Evolutionary conservation across 2,888 invertebrate genomes (phyloP).

Genomic region (Bibio marci): DNA sequence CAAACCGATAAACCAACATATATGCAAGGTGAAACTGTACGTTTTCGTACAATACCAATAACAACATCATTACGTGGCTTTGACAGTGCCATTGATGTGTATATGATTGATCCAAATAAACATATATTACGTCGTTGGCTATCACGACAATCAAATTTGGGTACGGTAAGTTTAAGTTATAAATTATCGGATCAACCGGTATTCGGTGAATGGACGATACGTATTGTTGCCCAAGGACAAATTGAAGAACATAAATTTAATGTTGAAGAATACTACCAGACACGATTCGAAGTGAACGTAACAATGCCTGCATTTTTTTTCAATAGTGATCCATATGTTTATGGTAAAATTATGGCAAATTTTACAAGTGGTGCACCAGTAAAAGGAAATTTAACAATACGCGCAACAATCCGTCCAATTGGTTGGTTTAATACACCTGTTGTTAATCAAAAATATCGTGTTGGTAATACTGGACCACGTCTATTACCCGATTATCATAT

Average conservation of each 20-base stretch:
- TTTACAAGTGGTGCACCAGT: slow-evolving; percentile 90
- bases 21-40: slow-evolving; percentile 79
- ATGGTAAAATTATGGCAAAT: slow-evolving; percentile 83
- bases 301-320: slow-evolving; percentile 92
- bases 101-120: slow-evolving; percentile 74
- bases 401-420: slow-evolving; percentile 58
- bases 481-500: slow-evolving; percentile 9
- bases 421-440: slow-evolving; percentile 38
- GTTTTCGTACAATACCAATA: slow-evolving; percentile 83
- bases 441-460: slow-evolving; percentile 34
- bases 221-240: slow-evolving; percentile 77
- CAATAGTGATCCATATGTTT: slow-evolving; percentile 65
- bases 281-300: slow-evolving; percentile 84
- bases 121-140: slow-evolving; percentile 86
- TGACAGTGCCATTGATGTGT: slow-evolving; percentile 81
- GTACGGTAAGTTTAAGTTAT: slow-evolving; percentile 84
- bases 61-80: slow-evolving; percentile 83
- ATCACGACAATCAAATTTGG: slow-evolving; percentile 80
- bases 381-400: slow-evolving; percentile 71
- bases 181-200: slow-evolving; percentile 80
- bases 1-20: slow-evolving; percentile 91
- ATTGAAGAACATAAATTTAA: slow-evolving; percentile 68
- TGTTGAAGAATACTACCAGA: slow-evolving; percentile 92
- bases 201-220: slow-evolving; percentile 83
- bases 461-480: slow-evolving; percentile 22